phyloP scores from a whole-genome alignment of 2,113 vertebrate genomes.

The Carassius auratus region DNA sequence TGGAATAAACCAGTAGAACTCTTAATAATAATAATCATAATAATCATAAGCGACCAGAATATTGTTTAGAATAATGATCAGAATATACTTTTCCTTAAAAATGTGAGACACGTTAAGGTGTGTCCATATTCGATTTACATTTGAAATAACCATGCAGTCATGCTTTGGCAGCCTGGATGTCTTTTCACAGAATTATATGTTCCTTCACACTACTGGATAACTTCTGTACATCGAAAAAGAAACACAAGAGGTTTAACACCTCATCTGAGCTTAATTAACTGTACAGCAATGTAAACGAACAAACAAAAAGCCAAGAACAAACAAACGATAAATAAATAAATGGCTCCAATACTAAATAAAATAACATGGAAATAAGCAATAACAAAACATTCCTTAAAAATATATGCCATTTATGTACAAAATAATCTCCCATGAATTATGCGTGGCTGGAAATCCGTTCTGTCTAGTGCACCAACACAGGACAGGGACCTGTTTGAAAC shows the following conservation, averaged over 20 bases:
- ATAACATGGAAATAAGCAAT: conserved; percentile 57
- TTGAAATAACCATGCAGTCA: conserved; percentile 81
- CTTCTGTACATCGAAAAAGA: conserved; percentile 75
- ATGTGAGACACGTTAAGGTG: conserved; percentile 70
- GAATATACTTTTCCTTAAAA: conserved; percentile 74
- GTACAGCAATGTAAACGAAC: conserved; percentile 67
- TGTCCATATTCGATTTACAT: conserved; percentile 70
- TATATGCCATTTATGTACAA: conserved; percentile 72
- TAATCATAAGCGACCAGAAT: conserved; percentile 77
- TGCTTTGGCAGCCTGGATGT: conserved; percentile 77
- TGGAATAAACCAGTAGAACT: conserved; percentile 64
- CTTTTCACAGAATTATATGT: conserved; percentile 76
- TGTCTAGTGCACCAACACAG: conserved; percentile 36
- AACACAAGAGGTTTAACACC: conserved; percentile 66
- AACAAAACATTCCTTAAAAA: conserved; percentile 61
- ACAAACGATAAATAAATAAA: conserved; percentile 49
- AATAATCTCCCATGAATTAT: conserved; percentile 61
- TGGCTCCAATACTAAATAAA: conserved; percentile 58
- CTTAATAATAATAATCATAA: conserved; percentile 61
- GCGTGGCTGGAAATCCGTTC: conserved; percentile 33
- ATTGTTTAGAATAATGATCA: conserved; percentile 70
- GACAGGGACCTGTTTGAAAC: conserved; percentile 52
- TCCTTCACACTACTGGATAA: conserved; percentile 73
- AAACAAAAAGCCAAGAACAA: conserved; percentile 41
- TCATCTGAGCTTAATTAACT: conserved; percentile 70